Evolutionary conservation across 1,140 invertebrate species (phyloP), one percentile per base, ranked within the genome.

Genomic region (Ostrea denselamellosa): DNA sequence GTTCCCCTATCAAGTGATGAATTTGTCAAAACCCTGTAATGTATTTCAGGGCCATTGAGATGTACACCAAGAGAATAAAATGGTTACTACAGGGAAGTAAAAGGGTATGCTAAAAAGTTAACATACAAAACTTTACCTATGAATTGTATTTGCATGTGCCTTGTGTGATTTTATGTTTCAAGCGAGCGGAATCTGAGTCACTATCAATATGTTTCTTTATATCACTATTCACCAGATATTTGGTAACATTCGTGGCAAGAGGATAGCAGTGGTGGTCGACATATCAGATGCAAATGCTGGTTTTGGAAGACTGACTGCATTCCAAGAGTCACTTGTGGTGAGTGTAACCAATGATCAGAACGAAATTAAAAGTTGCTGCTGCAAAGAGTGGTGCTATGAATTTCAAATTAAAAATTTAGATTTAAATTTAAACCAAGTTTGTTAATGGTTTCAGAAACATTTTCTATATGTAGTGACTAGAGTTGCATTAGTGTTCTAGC

Each of bases 21-120:
- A 2, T 2, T 44, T 44, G 34, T 44, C 34, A 44, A 44, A 1
- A 44, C 34, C 34, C 34, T 44, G 5, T 44, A 44, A 44, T 71
- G 88, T 86, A 86, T 87, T 93, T 88, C 89, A 94, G 94, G 62
- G 90, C 92, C 8, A 94, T 95, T 86, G 94, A 95, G 91, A 90
- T 90, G 34, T 95, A 93, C 87, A 94, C 94, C 44, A 94, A 94
- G 44, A 92, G 94, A 90, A 95, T 95, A 81, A 95, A 95, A 71
- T 95, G 93, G 93, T 87, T 94, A 19, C 89, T 95, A 65, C 92
- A 94, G 86, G 94, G 94, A 62, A 95, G 94, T 91, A 93, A 92
- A 91, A 92, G 93, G 91, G 93, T 94, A 91, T n/a, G n/a, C n/a
- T n/a, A 90, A 92, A 52, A 2, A n/a, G 0, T 62, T 62, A 19